Evolutionary conservation across 2,888 invertebrate species (phyloP), one percentile per base, ranked within the genome.

Genomic region (Dilophus febrilis): DNA sequence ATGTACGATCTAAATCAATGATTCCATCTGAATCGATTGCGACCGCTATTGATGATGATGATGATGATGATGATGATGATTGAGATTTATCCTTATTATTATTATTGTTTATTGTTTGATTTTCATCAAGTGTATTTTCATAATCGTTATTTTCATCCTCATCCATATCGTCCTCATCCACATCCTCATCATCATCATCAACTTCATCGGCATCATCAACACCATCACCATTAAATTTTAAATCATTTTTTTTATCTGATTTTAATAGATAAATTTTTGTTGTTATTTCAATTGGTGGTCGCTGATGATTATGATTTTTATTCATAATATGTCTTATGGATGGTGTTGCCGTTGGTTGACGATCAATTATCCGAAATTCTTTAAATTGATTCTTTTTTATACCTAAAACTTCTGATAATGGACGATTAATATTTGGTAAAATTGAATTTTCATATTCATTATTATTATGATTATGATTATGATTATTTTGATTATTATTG

Each of bases 371-470:
- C 5, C 62, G 55, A 31, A 62, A 61, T 48, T 61, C 58, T 41
- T 58, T 57, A 45, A 62, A 62, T 48, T 62, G 62, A 45, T 63
- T 61, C 47, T 63, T 63, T 40, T 61, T 62, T 33, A 63, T 62
- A 43, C 63, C 63, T 37, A 63, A 48, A 26, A 63, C 62, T 47
- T 63, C 63, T 19, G 62, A 62, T 28, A 62, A 45, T 3, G 63
- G 63, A 2, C 61, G 54, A 50, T 63, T 62, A 12, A 62, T 62
- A 53, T 58, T 61, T n/a, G 61, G 61, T 40, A 61, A 46, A 27
- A 61, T 48, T 0, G 61, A 58, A 42, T 62, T 61, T 31, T 46
- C 35, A 53, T 57, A 44, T 29, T 44, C 46, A 19, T 42, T 44
- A 10, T 41, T 41, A 31, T 37, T 37, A 12, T 42, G 27, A 8